These are phyloP conservation scores for Cephus nigrinus DNA, from an alignment of 2,888 invertebrate genomes.

Conservation along the genomic window DNA sequence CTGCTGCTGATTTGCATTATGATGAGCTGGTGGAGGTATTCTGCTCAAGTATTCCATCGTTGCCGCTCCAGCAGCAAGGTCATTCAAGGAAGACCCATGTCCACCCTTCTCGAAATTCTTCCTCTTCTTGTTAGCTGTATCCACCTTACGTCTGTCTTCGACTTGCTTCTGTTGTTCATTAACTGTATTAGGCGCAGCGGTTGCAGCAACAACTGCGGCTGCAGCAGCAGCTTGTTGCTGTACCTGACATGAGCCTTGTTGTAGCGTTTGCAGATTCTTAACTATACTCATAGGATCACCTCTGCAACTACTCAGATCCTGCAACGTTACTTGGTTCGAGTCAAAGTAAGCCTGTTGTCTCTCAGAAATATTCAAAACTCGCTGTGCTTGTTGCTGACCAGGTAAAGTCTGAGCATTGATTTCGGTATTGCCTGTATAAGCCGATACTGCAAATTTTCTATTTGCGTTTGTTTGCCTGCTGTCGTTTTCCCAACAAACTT, in stretches of 20 bases:
- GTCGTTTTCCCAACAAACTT: conserved; percentile 61
- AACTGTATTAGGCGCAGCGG: conserved; percentile 41
- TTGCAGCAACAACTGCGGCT: conserved; percentile 46
- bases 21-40: conserved; percentile 80
- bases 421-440: conserved; percentile 62
- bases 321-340: conserved; percentile 72
- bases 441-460: conserved; percentile 49
- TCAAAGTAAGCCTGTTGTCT: conserved; percentile 78
- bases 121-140: conserved; percentile 67
- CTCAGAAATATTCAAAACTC: conserved; percentile 67
- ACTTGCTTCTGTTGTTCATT: conserved; percentile 60
- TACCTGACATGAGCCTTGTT: conserved; percentile 69
- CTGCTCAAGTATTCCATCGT: conserved; percentile 71
- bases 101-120: conserved; percentile 73
- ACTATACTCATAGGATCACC: conserved; percentile 83
- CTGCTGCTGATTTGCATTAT: conserved; percentile 70
- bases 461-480: conserved; percentile 40
- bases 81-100: conserved; percentile 67
- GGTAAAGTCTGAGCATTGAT: conserved; percentile 67
- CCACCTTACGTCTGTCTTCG: conserved; percentile 59
- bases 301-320: conserved; percentile 79
- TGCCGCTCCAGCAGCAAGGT: conserved; percentile 67
- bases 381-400: conserved; percentile 65
- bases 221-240: conserved; percentile 66
- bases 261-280: conserved; percentile 76